phyloP scores from a whole-genome alignment of 2,797 vertebrate genomes.

The Psittacula echo region DNA sequence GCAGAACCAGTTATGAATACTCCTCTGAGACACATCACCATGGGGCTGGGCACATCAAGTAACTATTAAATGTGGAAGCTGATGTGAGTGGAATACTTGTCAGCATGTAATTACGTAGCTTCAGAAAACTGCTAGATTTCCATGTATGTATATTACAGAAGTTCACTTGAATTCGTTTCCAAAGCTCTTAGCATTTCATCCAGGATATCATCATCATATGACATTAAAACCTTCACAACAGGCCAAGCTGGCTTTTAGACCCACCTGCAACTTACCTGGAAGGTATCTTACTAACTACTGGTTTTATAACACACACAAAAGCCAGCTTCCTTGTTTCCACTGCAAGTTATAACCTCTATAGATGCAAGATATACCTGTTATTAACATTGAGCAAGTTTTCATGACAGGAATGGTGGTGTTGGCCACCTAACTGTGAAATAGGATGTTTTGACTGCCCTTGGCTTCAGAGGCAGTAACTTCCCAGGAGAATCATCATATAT shows the following conservation, averaged over 20 bases:
- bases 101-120: constrained; percentile 2
- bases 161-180: constrained; percentile 22
- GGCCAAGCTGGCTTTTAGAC: constrained; percentile 1
- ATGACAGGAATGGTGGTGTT: background rate
- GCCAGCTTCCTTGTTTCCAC: background rate
- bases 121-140: constrained; percentile 42
- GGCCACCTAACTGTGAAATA: background rate
- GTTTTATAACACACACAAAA: background rate
- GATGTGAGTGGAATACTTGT: constrained; percentile 18
- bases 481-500: background rate
- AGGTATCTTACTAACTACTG: background rate
- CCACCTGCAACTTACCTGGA: background rate
- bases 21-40: background rate
- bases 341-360: background rate
- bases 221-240: background rate
- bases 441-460: background rate
- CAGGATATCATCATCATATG: constrained; percentile 11
- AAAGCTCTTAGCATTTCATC: constrained; percentile 42
- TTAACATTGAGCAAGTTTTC: background rate
- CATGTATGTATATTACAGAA: constrained; percentile 19
- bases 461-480: background rate
- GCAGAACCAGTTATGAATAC: constrained; percentile 44
- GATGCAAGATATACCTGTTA: background rate
- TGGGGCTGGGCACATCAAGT: background rate
- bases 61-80: background rate